Evolutionary conservation across 1,140 invertebrate species (phyloP).

Genomic region (fruit fly (Drosophila melanogaster)): Release_6_plus_ISO1_MT NT_033779.5:5048501-5049000

Average conservation of each 20-base stretch:
- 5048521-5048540: conserved; percentile 56
- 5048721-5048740: conserved; percentile 13
- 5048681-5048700: conserved; percentile 31
- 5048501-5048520: conserved; percentile 57
- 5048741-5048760: too few species aligned
- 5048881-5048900: conserved; percentile 85
- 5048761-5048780: too few species aligned
- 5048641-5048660: conserved; percentile 47
- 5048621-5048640: conserved; percentile 35
- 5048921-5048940: conserved; percentile 85
- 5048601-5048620: conserved; percentile 57
- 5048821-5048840: conserved; percentile 34
- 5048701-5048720: conserved; percentile 70
- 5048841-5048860: conserved; percentile 56
- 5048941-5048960: conserved; percentile 85
- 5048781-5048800: conserved; percentile 65
- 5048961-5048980: conserved; percentile 58
- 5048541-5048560: conserved; percentile 30
- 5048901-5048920: conserved; percentile 84
- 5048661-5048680: conserved; percentile 29
- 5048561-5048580: conserved; percentile 42
- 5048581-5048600: conserved; percentile 61
- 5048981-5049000: conserved; percentile 51
- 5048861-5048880: conserved; percentile 81
- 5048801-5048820: conserved; percentile 38